Evolutionary conservation across 2,113 vertebrate genomes (phyloP), one percentile per base, ranked within the genome.

Genomic region (Datnioides undecimradiatus): DNA sequence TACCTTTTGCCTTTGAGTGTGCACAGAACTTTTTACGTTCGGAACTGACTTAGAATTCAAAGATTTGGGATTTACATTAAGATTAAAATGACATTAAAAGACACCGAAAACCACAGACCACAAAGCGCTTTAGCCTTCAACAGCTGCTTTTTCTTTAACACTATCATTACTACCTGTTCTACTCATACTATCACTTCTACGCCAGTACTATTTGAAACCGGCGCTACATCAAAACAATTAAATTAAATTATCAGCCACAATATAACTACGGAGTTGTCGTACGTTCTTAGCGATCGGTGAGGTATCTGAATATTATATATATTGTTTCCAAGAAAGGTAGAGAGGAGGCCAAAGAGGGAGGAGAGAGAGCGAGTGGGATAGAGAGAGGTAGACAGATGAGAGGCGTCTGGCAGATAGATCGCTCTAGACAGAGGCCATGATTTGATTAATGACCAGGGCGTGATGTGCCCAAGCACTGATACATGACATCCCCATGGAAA

Each of bases 381-480:
- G 64, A 48, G 67, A 0, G 17, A 72, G 80, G 25, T 6, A 65
- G 81, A 84, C 46, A 55, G 82, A 86, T 74, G 80, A 87, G 73
- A 79, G 83, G 84, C 57, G 73, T 85, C 86, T 89, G 83, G 71
- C 71, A 51, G 75, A 84, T 82, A 69, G 78, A 92, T 27, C 71
- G 83, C 76, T 86, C 66, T 55, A 72, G 70, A 59, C 72, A 40
- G 73, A 88, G 87, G 90, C 91, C 46, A 52, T 87, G 82, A 95
- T 95, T 93, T 95, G 94, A 94, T 95, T 94, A 95, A 95, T 93
- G 94, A 87, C 79, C 49, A 48, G 86, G 76, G 89, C 83, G 83
- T 91, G 94, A 93, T 90, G 90, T 78, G 82, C 86, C 85, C 79
- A 73, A 76, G 86, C 90, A 86, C 83, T 87, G 91, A 93, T 89